Evolutionary conservation across 2,113 vertebrate species (phyloP).

Genomic region (Diadophis punctatus): DNA sequence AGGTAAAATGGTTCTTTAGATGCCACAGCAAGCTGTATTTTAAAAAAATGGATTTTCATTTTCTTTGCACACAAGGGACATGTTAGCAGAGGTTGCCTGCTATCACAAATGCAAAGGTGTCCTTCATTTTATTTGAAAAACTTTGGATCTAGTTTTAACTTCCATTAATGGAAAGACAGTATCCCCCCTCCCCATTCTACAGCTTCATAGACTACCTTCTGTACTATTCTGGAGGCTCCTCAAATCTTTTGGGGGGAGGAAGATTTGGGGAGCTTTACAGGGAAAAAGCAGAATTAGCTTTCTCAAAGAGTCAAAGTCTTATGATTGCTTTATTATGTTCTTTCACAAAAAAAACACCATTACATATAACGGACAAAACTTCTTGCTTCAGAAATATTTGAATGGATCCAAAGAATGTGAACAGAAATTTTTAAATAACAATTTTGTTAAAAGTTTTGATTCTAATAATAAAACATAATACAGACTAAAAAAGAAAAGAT

Average conservation of each 20-base stretch:
- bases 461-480: not conserved
- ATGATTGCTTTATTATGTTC: not conserved
- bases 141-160: not conserved
- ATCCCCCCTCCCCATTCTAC: too few species aligned
- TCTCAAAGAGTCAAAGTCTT: not conserved
- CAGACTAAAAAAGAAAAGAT: not conserved
- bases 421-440: not conserved
- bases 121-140: not conserved
- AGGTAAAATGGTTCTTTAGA: not conserved
- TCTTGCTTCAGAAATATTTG: not conserved
- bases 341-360: not conserved
- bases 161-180: not conserved
- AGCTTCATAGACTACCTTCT: not conserved
- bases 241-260: not conserved
- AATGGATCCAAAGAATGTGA: not conserved
- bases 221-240: not conserved
- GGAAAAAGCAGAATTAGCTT: not conserved
- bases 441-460: not conserved
- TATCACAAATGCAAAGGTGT: not conserved
- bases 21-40: not conserved
- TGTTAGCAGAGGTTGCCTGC: not conserved
- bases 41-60: not conserved
- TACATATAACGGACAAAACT: not conserved
- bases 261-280: not conserved
- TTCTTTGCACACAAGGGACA: not conserved